Evolutionary conservation across 2,797 vertebrate genomes (phyloP).

Genomic region (Cygnus olor): DNA sequence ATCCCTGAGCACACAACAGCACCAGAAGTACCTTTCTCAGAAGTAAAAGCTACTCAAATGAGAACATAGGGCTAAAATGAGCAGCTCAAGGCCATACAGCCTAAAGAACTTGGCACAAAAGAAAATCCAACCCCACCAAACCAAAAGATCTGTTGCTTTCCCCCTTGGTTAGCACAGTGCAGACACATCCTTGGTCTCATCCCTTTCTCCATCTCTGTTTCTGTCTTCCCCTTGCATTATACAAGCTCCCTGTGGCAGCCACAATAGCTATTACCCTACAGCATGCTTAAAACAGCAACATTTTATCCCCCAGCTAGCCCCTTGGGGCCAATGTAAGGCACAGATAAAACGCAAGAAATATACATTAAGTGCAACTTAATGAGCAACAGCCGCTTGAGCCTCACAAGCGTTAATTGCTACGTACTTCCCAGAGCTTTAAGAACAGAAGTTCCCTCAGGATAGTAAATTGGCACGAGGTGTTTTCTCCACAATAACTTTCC

Average conservation of each 20-base stretch:
- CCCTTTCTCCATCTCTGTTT: neutral
- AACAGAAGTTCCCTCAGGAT: neutral
- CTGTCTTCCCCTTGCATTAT: neutral
- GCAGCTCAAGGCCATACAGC: neutral
- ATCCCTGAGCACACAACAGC: neutral
- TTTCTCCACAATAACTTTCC: neutral
- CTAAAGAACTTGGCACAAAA: neutral
- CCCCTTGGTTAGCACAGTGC: neutral
- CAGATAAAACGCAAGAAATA: neutral
- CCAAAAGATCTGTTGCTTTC: neutral
- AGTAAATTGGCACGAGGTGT: neutral
- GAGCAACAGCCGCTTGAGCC: neutral
- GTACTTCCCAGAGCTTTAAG: slow-evolving; percentile 1
- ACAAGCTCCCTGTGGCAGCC: neutral
- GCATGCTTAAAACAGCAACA: neutral
- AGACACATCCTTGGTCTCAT: accelerated
- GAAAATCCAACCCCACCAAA: neutral
- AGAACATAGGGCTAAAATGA: neutral
- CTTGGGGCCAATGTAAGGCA: neutral
- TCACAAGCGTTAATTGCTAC: neutral
- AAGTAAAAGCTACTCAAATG: neutral
- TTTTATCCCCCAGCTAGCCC: neutral
- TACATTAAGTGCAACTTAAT: neutral
- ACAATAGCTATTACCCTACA: neutral
- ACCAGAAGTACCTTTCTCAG: neutral